Percentiles rank a stretch among this genome's conserved stretches.
These are phyloP conservation scores for Oryzias woworae DNA, from an alignment of 2,113 vertebrate genomes.

Conservation along the genomic window DNA sequence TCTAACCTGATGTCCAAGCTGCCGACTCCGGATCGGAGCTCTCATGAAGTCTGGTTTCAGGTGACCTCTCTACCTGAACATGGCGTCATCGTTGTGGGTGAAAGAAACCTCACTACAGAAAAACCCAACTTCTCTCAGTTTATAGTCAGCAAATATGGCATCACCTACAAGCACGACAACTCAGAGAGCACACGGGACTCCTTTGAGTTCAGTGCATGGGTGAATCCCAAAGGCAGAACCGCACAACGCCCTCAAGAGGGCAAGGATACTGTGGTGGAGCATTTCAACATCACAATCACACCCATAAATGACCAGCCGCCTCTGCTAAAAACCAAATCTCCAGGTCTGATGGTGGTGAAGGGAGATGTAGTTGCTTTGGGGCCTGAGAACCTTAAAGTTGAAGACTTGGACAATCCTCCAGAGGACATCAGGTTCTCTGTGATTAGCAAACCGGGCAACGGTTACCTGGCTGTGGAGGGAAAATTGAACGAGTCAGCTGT, in stretches of 20 bases:
- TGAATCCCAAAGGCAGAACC: constrained; percentile 82
- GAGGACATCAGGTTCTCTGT: constrained; percentile 83
- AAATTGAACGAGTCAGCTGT: constrained; percentile 71
- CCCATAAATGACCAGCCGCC: constrained; percentile 87
- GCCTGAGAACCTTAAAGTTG: constrained; percentile 81
- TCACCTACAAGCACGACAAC: constrained; percentile 85
- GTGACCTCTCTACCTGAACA: constrained; percentile 82
- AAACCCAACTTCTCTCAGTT: constrained; percentile 90
- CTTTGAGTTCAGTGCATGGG: constrained; percentile 84
- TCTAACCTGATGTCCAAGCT: constrained; percentile 86
- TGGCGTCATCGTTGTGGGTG: constrained; percentile 82
- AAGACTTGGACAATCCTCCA: constrained; percentile 85
- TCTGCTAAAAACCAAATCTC: constrained; percentile 84
- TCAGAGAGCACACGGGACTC: constrained; percentile 83
- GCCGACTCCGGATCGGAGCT: constrained; percentile 71
- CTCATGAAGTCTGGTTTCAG: constrained; percentile 89
- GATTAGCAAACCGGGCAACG: constrained; percentile 84
- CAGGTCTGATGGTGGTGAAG: constrained; percentile 81
- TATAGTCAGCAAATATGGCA: constrained; percentile 84
- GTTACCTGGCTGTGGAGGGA: constrained; percentile 79
- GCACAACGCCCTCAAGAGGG: constrained; percentile 71
- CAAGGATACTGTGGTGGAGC: constrained; percentile 79
- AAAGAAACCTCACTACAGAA: constrained; percentile 84
- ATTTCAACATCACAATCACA: constrained; percentile 83
- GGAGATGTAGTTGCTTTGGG: constrained; percentile 76